These are phyloP conservation scores for Himalopsyche phryganea DNA, from an alignment of 1,140 invertebrate genomes.

Conservation along the genomic window DNA sequence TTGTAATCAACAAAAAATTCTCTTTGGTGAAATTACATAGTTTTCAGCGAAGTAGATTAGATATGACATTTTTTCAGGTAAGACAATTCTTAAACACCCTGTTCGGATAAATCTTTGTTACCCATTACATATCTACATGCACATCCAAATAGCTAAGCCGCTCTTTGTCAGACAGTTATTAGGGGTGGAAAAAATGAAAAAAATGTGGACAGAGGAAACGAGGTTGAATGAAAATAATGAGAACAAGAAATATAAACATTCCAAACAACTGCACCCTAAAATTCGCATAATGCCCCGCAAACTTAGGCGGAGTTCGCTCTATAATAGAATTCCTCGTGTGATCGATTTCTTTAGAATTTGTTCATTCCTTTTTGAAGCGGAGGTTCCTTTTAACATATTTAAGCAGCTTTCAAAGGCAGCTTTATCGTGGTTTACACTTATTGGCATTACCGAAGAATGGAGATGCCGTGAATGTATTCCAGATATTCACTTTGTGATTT, in stretches of 20 bases:
- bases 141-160: conserved; percentile 25
- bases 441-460: too few relatives aligned
- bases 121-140: too few relatives aligned
- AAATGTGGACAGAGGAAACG: conserved; percentile 18
- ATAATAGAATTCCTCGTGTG: conserved; percentile 30
- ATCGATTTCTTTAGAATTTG: conserved; percentile 19
- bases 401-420: too few relatives aligned
- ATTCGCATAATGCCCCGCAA: conserved; percentile 26
- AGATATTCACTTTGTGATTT: too few relatives aligned
- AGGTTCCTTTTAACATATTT: neutral
- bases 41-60: too few relatives aligned
- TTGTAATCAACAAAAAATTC: too few relatives aligned
- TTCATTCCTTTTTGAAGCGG: conserved; percentile 11
- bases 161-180: conserved; percentile 22
- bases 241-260: conserved; percentile 34
- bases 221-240: conserved; percentile 31
- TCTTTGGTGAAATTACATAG: too few relatives aligned
- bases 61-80: too few relatives aligned
- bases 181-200: conserved; percentile 23
- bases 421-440: too few relatives aligned
- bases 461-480: too few relatives aligned
- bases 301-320: neutral
- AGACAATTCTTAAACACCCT: too few relatives aligned
- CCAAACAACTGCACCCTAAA: conserved; percentile 34
- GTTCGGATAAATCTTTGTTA: too few relatives aligned